phyloP scores from a whole-genome alignment of 2,113 vertebrate species.

The Tangachromis dhanisi region DNA sequence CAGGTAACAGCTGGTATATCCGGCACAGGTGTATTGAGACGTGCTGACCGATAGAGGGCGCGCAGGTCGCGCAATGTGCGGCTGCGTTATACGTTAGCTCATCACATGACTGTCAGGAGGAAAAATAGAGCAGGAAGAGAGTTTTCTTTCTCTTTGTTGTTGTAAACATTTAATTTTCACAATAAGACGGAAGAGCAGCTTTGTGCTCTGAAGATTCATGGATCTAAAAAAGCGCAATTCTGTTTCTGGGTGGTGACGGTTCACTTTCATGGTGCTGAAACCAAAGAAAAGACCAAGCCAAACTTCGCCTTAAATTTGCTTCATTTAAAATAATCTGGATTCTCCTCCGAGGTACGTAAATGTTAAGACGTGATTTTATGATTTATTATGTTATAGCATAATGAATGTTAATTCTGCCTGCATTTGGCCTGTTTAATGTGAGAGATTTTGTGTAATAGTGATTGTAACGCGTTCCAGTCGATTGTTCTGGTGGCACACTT shows the following conservation, averaged over 20 bases:
- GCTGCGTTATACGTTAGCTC: neutral
- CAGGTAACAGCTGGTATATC: neutral
- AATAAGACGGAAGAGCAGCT: neutral
- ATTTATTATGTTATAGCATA: neutral
- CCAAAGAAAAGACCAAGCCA: neutral
- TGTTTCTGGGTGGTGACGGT: neutral
- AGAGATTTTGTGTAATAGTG: neutral
- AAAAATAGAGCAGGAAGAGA: conserved; percentile 27
- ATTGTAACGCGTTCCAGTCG: neutral
- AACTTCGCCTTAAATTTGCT: neutral
- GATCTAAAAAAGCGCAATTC: neutral
- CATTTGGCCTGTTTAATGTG: neutral
- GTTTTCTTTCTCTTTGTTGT: neutral
- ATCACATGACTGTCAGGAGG: conserved; percentile 29
- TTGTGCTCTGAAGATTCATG: too few species aligned
- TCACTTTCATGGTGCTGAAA: neutral
- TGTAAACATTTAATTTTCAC: neutral
- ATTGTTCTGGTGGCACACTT: neutral
- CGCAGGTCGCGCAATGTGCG: fast-evolving
- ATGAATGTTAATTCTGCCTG: neutral
- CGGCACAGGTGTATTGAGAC: neutral
- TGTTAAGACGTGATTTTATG: neutral
- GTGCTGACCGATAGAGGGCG: neutral
- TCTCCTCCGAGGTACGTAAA: neutral
- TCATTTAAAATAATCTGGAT: neutral